Evolutionary conservation across 64 coral and sea anemone species (phyloP), one percentile per base, ranked within the genome.

Genomic region (Catalaphyllia jardinei): DNA sequence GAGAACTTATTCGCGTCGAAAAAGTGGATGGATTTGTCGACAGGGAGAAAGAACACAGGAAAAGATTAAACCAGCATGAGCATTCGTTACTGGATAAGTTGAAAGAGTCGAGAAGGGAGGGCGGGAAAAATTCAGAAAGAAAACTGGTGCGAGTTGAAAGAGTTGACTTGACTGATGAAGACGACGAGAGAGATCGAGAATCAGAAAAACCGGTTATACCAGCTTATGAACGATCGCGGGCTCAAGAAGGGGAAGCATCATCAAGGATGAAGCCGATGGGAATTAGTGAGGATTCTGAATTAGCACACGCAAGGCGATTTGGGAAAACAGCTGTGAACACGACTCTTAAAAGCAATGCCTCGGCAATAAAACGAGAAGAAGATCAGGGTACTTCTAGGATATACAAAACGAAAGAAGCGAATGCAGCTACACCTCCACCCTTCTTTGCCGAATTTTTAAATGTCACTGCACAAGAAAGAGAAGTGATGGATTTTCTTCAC

Each of bases 1-100:
- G 83, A 18, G 75, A 77, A 29, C 90, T 92, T 50, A 31, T 61
- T 62, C 73, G 90, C 3, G 90, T 74, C 4, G 90, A 92, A 64
- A 92, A 79, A 87, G 90, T 92, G 29, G 90, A 92, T 46, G 46
- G 72, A 60, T 60, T 29, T 30, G 75, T 92, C 20, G 83, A 92
- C 30, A 78, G 38, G 28, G 62, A 92, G 12, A 39, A 31, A 0
- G 13, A 13, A 42, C 62, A 25, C 7, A 24, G 28, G 0, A 69
- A 27, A 27, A 69, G 24, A 69, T 27, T 69, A 7, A 69, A 69
- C 22, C 65, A 69, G 31, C 60, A 83, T 20, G 60, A 83, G 9
- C 59, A 85, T 85, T 64, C 35, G 4, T 50, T 85, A 17, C 62
- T 85, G 13, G 24, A 50, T n/a, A 85, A 71, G 63, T 11, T 85